Conservation (phyloP, 2,888 invertebrate species). For the Ichneumoninae sp. region DNA sequence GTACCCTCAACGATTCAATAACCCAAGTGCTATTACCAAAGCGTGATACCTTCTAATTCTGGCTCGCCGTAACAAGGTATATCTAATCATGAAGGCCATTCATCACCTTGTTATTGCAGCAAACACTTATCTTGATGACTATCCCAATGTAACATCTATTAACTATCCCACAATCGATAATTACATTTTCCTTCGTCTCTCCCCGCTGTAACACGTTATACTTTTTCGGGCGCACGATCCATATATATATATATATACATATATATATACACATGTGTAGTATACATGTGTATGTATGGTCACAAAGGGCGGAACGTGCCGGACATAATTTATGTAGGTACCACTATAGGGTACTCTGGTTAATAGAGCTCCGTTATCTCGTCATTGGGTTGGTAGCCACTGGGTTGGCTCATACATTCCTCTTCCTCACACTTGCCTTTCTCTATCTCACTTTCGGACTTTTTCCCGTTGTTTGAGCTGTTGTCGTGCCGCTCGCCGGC, state of each 20-base stretch:
- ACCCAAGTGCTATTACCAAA: slow-evolving; percentile 6
- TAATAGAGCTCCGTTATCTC: slow-evolving; percentile 48
- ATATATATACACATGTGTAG: not conserved
- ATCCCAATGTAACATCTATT: slow-evolving; percentile 12
- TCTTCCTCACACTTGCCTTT: not conserved
- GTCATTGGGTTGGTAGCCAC: not conserved
- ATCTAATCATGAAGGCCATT: slow-evolving; percentile 28
- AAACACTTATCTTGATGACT: slow-evolving; percentile 35
- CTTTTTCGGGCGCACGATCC: not conserved
- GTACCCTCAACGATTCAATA: slow-evolving; percentile 6
- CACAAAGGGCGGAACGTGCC: not conserved
- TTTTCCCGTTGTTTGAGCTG: not conserved
- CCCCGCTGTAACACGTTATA: slow-evolving; percentile 22
- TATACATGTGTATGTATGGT: not conserved
- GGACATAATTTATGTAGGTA: slow-evolving; percentile 34
- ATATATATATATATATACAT: not conserved
- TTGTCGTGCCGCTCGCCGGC: slow-evolving; percentile 8
- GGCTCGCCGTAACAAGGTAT: slow-evolving; percentile 13
- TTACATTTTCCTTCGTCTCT: not conserved
- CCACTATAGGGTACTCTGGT: slow-evolving; percentile 32
- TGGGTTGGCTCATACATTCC: slow-evolving; percentile 8
- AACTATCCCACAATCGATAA: slow-evolving; percentile 23
- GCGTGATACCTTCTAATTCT: slow-evolving; percentile 14
- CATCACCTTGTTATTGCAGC: slow-evolving; percentile 32
- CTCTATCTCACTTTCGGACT: not conserved